Evolutionary conservation across 2,888 invertebrate genomes (phyloP).

Genomic region (Doris montereyensis): DNA sequence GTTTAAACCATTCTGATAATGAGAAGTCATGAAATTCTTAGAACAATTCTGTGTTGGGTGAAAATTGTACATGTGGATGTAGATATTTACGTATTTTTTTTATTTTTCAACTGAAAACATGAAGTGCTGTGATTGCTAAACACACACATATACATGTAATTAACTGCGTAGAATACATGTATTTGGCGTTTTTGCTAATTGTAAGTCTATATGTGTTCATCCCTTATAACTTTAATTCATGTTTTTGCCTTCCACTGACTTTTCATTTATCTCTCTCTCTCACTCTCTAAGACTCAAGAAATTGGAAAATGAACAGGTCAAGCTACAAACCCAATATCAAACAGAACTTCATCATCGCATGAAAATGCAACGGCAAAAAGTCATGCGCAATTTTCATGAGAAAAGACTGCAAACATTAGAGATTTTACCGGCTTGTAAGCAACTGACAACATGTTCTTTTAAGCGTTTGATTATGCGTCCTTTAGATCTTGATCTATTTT

Average conservation of each 20-base stretch:
- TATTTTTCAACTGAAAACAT: no score
- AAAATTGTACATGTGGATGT: no score
- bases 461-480: no score
- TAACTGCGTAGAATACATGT: no score
- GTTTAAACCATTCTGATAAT: no score
- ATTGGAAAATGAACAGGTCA: conserved; percentile 51
- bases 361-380: conserved; percentile 58
- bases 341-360: conserved; percentile 64
- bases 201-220: background rate
- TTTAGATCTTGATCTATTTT: no score
- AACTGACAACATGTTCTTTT: no score
- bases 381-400: conserved; percentile 67
- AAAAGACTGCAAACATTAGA: conserved; percentile 68
- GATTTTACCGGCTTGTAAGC: conserved; percentile 70
- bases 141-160: no score
- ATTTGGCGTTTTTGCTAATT: background rate
- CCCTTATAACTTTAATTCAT: background rate
- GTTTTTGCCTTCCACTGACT: background rate
- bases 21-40: no score
- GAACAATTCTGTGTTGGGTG: no score
- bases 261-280: background rate
- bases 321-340: conserved; percentile 54
- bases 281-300: conserved; percentile 52
- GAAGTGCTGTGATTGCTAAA: no score
- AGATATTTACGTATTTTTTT: no score